phyloP scores from a whole-genome alignment of 2,888 invertebrate species.

The Lepidocyrtinus sp. region DNA sequence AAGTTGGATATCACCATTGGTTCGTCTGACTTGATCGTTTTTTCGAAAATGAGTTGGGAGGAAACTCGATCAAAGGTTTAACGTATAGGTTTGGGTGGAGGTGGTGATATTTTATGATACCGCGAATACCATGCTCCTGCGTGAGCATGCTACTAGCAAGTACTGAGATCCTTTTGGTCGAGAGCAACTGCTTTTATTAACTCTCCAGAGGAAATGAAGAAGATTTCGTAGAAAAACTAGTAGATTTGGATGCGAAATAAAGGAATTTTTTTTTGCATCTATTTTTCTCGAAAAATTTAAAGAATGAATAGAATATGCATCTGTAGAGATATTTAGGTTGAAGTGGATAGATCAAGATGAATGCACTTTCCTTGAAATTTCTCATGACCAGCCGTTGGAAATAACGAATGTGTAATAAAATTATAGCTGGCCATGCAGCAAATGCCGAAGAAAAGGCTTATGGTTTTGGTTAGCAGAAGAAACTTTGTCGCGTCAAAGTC shows the following conservation, averaged over 20 bases:
- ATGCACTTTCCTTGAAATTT: constrained; percentile 55
- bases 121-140: constrained; percentile 36
- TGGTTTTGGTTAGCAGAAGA: neutral
- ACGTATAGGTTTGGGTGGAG: neutral
- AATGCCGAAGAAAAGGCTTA: neutral
- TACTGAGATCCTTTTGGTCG: constrained; percentile 28
- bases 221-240: neutral
- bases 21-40: neutral
- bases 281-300: too few species aligned
- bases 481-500: constrained; percentile 19
- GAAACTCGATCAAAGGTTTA: neutral
- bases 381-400: constrained; percentile 59
- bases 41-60: neutral
- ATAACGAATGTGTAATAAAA: constrained; percentile 54
- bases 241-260: neutral
- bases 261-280: neutral
- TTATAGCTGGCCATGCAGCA: constrained; percentile 37
- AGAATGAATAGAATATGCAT: too few species aligned
- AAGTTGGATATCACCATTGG: neutral
- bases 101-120: neutral
- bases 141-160: constrained; percentile 44
- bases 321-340: neutral
- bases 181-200: too few species aligned
- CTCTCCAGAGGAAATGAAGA: too few species aligned
- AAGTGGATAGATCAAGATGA: constrained; percentile 38